A percentile compares a stretch with the other conserved stretches of the same genome.
Evolutionary conservation across 2,113 vertebrate species (phyloP).

Genomic region (Bufo bufo): DNA sequence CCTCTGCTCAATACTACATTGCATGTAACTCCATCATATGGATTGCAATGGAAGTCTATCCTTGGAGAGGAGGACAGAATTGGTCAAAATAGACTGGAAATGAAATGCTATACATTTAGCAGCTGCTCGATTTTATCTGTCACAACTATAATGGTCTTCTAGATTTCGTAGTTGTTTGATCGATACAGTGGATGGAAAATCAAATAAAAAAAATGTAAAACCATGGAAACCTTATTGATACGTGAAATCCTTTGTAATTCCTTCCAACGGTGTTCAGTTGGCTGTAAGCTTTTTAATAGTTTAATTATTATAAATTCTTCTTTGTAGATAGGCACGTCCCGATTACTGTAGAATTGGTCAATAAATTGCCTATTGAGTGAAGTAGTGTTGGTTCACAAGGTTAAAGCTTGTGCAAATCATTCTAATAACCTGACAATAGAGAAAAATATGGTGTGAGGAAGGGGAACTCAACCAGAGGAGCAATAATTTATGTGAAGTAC

Average conservation of each 20-base stretch:
- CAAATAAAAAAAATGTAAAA: not conserved
- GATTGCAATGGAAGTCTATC: not conserved
- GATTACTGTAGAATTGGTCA: not conserved
- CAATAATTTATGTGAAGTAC: not conserved
- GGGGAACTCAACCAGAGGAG: not conserved
- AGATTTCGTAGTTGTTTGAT: not conserved
- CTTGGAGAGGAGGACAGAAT: not conserved
- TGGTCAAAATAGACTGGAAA: not conserved
- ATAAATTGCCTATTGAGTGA: not conserved
- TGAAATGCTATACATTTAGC: not conserved
- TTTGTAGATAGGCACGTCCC: not conserved
- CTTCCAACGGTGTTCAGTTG: not conserved
- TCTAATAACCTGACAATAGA: constrained; percentile 8
- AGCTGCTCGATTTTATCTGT: not conserved
- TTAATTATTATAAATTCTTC: not conserved
- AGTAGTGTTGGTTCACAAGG: not conserved
- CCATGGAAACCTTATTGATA: no score
- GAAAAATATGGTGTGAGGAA: not conserved
- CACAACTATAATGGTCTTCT: not conserved
- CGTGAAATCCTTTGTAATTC: no score
- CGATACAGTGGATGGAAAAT: no score
- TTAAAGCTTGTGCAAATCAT: not conserved
- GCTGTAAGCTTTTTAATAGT: not conserved
- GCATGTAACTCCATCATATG: no score
- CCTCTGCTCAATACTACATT: no score